phyloP scores from a whole-genome alignment of 2,797 vertebrate genomes.

The Alosa sapidissima region DNA sequence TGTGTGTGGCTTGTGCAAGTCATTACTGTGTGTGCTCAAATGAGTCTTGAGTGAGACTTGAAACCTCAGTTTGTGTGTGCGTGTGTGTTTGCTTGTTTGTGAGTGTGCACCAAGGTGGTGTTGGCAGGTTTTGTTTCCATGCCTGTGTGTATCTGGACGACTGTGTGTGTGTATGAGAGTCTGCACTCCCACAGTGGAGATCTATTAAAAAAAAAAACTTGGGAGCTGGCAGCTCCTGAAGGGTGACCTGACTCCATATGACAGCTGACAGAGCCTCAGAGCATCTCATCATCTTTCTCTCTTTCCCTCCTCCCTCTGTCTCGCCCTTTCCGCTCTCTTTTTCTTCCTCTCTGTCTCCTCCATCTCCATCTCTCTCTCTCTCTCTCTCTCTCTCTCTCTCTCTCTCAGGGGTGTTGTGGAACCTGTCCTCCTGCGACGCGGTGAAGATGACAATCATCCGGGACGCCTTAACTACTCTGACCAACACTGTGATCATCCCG shows the following conservation, averaged over 20 bases:
- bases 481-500: conserved; percentile 97
- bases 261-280: conserved; percentile 57
- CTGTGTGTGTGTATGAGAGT: neutral
- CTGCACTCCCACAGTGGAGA: neutral
- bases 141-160: neutral
- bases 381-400: conserved; percentile 24
- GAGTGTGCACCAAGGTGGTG: neutral
- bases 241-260: conserved; percentile 50
- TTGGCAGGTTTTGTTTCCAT: neutral
- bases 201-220: conserved; percentile 56
- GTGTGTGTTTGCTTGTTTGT: neutral
- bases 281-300: conserved; percentile 24
- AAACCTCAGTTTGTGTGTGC: neutral
- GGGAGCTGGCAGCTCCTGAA: conserved; percentile 27
- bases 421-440: conserved; percentile 94
- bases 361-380: too few relatives aligned
- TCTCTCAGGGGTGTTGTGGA: conserved; percentile 92
- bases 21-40: conserved; percentile 20
- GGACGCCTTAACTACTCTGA: conserved; percentile 91
- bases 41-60: neutral
- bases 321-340: neutral
- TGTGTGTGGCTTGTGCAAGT: conserved; percentile 10
- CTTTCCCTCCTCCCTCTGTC: neutral
- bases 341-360: conserved; percentile 27
- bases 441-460: conserved; percentile 98